A percentile compares a stretch with the other conserved stretches of the same genome.
phyloP scores from a whole-genome alignment of 2,113 vertebrate genomes.

The Bufo gargarizans region DNA sequence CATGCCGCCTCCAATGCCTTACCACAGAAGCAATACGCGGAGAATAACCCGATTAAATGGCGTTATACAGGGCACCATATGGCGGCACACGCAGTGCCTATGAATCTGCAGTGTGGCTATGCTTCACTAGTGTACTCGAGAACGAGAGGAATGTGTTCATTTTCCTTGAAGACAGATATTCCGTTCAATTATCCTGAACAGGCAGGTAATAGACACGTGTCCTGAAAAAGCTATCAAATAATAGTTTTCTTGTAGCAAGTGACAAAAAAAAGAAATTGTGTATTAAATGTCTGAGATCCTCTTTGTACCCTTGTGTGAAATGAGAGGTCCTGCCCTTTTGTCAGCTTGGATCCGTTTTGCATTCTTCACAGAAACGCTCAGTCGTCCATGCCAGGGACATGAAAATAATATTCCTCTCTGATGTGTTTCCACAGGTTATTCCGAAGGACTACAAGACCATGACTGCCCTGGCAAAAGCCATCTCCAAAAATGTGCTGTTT shows the following conservation, averaged over 20 bases:
- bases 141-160: constrained; percentile 21
- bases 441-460: constrained; percentile 99
- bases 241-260: constrained; percentile 34
- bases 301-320: constrained; percentile 21
- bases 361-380: constrained; percentile 42
- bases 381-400: constrained; percentile 5
- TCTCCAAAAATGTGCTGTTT: constrained; percentile 96
- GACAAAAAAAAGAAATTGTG: constrained; percentile 1
- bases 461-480: constrained; percentile 95
- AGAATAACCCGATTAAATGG: too few relatives aligned
- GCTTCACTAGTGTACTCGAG: background rate
- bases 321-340: constrained; percentile 40
- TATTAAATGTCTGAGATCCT: constrained; percentile 27
- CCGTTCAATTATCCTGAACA: constrained; percentile 34
- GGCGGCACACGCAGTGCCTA: background rate
- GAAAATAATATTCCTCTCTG: constrained; percentile 8
- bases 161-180: constrained; percentile 15
- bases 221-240: constrained; percentile 32
- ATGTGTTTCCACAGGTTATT: constrained; percentile 81
- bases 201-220: constrained; percentile 31
- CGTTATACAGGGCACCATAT: background rate
- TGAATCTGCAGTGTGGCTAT: too few relatives aligned
- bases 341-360: constrained; percentile 10
- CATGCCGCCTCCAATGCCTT: too few relatives aligned
- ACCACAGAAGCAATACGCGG: too few relatives aligned